Conservation (phyloP, 2,888 invertebrate species). For the Orchestes rusci region DNA sequence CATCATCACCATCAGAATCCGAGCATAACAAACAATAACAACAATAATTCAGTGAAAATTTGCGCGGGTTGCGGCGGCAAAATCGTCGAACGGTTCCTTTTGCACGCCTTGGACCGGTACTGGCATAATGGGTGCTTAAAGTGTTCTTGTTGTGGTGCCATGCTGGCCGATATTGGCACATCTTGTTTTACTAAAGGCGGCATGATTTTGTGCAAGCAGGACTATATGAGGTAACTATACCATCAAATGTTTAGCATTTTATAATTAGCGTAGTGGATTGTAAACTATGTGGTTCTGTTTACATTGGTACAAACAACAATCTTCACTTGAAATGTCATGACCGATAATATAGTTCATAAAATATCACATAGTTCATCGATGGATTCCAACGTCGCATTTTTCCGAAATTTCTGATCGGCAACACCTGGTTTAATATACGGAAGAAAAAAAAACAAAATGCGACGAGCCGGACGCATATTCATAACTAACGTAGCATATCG, state of each 20-base stretch:
- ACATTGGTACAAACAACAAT: too few relatives aligned
- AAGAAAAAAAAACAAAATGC: too few relatives aligned
- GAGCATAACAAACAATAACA: conserved; percentile 50
- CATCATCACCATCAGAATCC: conserved; percentile 50
- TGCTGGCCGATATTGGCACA: conserved; percentile 83
- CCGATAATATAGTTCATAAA: too few relatives aligned
- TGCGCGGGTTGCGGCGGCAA: conserved; percentile 90
- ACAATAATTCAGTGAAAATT: conserved; percentile 57
- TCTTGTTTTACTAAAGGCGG: conserved; percentile 90
- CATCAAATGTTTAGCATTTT: background rate
- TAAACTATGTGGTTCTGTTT: too few relatives aligned
- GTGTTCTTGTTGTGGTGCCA: conserved; percentile 84
- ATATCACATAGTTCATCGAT: too few relatives aligned
- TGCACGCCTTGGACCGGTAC: conserved; percentile 88
- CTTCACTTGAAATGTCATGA: too few relatives aligned
- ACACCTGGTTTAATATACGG: too few relatives aligned
- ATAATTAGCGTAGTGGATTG: too few relatives aligned
- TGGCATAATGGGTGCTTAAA: conserved; percentile 96
- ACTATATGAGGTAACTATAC: conserved; percentile 81
- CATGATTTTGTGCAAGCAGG: conserved; percentile 92
- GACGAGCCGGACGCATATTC: too few relatives aligned
- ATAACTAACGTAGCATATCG: too few relatives aligned
- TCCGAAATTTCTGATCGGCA: too few relatives aligned
- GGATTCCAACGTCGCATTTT: too few relatives aligned
- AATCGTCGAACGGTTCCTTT: conserved; percentile 85